Conservation (phyloP, 2,113 vertebrate genomes). For the Dascyllus trimaculatus region DNA sequence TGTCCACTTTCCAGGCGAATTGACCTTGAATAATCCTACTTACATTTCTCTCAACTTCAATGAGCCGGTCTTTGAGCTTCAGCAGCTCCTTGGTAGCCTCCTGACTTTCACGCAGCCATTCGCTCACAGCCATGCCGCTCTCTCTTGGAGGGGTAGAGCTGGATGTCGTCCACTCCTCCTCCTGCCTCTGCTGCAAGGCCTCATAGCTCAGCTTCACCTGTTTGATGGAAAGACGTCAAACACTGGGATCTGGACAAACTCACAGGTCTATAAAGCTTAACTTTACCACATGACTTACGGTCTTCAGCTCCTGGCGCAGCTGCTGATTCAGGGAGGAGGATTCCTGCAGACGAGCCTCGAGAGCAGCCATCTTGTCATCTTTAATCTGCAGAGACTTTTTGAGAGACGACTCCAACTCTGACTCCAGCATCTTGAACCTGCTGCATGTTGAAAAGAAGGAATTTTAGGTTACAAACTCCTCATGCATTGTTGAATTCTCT, state of each 20-base stretch:
- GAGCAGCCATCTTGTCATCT: conserved; percentile 94
- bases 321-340: conserved; percentile 94
- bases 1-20: too few relatives aligned
- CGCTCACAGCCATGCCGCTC: conserved; percentile 84
- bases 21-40: neutral
- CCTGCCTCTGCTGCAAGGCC: conserved; percentile 94
- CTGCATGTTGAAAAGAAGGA: neutral
- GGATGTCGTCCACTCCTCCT: conserved; percentile 89
- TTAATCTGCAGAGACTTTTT: conserved; percentile 97
- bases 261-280: neutral
- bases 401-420: conserved; percentile 92
- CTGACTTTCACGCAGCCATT: conserved; percentile 95
- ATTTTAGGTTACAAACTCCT: neutral
- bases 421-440: conserved; percentile 95
- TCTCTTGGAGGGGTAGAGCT: conserved; percentile 84
- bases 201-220: conserved; percentile 97
- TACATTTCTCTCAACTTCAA: conserved; percentile 91
- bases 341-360: conserved; percentile 94
- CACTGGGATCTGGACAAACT: neutral
- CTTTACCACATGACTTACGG: conserved; percentile 81
- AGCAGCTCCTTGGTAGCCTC: conserved; percentile 95
- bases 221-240: neutral
- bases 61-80: conserved; percentile 95
- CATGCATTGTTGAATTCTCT: neutral
- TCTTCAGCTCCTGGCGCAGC: conserved; percentile 93